Evolutionary conservation across 1,140 invertebrate genomes (phyloP), one percentile per base, ranked within the genome.

Genomic region (Carposina sasakii): DNA sequence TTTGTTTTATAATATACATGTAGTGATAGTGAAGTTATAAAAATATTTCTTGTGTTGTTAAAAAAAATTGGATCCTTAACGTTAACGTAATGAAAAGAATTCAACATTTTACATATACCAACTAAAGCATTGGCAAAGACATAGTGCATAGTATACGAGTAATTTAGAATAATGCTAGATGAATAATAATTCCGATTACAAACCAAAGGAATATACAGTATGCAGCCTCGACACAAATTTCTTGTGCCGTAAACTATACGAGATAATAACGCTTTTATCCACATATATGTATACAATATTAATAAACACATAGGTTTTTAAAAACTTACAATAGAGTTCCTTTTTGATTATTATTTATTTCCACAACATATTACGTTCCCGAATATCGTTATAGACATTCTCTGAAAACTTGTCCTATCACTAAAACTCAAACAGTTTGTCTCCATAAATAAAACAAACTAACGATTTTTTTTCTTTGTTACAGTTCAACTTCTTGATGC

Each of bases 181-280:
- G 57, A 68, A 65, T 63, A 68, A 56, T 65, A 52, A 57, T 53
- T 58, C 57, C 44, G 56, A 71, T 75, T 65, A 70, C 67, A 73
- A 71, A 71, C 61, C 54, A 63, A 64, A 63, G 61, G 61, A 63
- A 60, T 62, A 73, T 61, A 12, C 24, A 6, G 24, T 28, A 52
- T 44, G 53, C 58, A 81, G 60, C 79, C 76, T 81, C 76, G 79
- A 83, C 79, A 83, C 76, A 52, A 75, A 83, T 83, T 63, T 63
- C 49, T 56, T 37, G 48, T 60, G 60, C 66, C 61, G 66, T 81
- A 76, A 72, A 79, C 64, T 77, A 71, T 74, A 62, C 60, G 58
- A 71, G 69, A 67, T 71, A 63, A 66, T 60, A 61, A 50, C 63
- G 17, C 60, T 79, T 68, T 65, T 43, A 71, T 69, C 63, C 57